Conservation (phyloP, 2,113 vertebrate species). For the Bos indicus region DNA sequence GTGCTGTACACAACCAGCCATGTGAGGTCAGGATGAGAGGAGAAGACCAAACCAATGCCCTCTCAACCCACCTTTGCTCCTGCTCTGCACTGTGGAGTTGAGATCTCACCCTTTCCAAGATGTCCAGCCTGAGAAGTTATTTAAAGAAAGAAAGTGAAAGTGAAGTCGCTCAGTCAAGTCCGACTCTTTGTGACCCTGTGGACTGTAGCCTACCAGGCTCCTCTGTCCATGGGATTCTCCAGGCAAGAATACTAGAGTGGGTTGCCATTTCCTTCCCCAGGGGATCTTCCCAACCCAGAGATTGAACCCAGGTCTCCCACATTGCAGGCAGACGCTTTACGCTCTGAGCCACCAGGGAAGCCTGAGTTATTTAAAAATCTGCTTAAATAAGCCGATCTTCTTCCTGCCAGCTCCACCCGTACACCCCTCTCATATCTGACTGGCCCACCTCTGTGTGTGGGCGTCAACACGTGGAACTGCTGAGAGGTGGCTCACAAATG, state of each 20-base stretch:
- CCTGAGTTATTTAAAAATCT: background rate
- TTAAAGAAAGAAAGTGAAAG: background rate
- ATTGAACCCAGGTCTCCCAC: background rate
- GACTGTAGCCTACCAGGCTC: background rate
- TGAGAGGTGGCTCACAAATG: background rate
- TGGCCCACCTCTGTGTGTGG: background rate
- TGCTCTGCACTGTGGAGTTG: background rate
- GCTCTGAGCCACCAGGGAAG: background rate
- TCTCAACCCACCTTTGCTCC: background rate
- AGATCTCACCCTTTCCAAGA: background rate
- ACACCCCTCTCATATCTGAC: fast-evolving
- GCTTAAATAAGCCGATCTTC: background rate
- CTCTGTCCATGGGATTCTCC: background rate
- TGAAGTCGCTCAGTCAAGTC: background rate
- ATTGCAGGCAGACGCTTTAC: background rate
- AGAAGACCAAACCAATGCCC: background rate
- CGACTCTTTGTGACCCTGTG: fast-evolving
- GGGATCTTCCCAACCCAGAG: background rate
- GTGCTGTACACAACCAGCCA: too few relatives aligned
- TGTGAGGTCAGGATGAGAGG: background rate
- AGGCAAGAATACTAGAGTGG: background rate
- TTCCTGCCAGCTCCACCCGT: background rate
- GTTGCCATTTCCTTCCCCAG: background rate
- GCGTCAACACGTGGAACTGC: fast-evolving
- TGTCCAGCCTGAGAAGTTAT: background rate